phyloP scores from a whole-genome alignment of 2,113 vertebrate genomes.

The Mustela lutreola region DNA sequence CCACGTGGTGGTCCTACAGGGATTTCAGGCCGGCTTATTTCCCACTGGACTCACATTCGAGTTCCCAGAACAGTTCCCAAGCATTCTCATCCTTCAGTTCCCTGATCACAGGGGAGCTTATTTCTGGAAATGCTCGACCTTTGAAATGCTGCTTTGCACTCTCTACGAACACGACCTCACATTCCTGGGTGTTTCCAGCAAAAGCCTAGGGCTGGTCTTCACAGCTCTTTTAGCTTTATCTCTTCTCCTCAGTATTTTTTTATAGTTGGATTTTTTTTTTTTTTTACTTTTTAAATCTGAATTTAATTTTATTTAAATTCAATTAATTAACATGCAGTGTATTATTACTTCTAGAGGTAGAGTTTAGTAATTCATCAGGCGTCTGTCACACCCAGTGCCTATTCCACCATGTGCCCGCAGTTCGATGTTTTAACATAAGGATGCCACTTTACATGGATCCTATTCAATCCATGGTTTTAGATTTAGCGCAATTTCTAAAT shows the following conservation, averaged over 20 bases:
- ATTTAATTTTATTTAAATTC: not conserved
- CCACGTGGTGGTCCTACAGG: rapidly evolving
- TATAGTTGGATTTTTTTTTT: not conserved
- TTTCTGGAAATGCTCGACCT: not conserved
- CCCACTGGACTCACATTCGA: not conserved
- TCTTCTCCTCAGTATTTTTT: not conserved
- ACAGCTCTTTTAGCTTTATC: too few relatives aligned
- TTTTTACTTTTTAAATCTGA: not conserved
- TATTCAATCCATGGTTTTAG: not conserved
- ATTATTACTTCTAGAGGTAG: not conserved
- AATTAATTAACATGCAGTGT: not conserved
- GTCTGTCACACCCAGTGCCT: not conserved
- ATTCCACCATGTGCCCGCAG: too few relatives aligned
- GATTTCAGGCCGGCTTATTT: rapidly evolving
- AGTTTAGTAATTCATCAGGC: not conserved
- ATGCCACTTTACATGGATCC: not conserved
- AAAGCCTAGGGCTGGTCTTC: not conserved
- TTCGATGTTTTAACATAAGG: not conserved
- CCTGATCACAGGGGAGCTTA: too few relatives aligned
- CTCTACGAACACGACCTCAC: rapidly evolving
- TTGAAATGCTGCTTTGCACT: rapidly evolving
- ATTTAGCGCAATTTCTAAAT: not conserved
- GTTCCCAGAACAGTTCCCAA: rapidly evolving
- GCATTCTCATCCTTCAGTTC: rapidly evolving
- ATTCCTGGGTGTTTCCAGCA: rapidly evolving